Percentiles rank a stretch among this genome's conserved stretches.
Conservation (phyloP, 2,888 invertebrate genomes). For the Cephonodes hylas region DNA sequence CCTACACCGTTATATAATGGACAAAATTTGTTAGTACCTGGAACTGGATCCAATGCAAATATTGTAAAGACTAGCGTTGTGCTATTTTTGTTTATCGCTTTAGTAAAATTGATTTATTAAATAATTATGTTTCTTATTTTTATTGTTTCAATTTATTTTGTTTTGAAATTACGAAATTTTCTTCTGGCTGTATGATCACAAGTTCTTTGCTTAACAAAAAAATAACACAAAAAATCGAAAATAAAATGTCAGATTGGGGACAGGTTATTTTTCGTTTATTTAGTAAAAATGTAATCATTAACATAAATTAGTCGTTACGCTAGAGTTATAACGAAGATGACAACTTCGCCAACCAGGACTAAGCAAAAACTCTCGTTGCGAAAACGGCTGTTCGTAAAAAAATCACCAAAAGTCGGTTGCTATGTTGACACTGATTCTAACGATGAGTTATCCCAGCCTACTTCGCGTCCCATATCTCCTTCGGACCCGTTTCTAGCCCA, state of each 20-base stretch:
- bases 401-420: constrained; percentile 78
- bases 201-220: neutral
- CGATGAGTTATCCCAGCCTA: constrained; percentile 66
- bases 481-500: constrained; percentile 74
- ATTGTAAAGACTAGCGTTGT: neutral
- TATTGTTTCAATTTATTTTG: neutral
- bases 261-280: constrained; percentile 73
- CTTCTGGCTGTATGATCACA: neutral
- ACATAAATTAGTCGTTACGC: constrained; percentile 64
- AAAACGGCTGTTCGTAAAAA: constrained; percentile 75
- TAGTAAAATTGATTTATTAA: neutral
- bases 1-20: constrained; percentile 57
- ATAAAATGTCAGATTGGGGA: constrained; percentile 5
- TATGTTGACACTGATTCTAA: constrained; percentile 75
- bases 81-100: neutral
- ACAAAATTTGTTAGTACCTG: constrained; percentile 72
- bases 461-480: constrained; percentile 74
- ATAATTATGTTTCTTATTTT: neutral
- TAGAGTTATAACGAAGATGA: constrained; percentile 69
- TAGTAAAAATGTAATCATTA: constrained; percentile 77
- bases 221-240: neutral
- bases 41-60: constrained; percentile 46
- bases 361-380: constrained; percentile 77
- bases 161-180: neutral
- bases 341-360: constrained; percentile 72